phyloP scores from a whole-genome alignment of 2,888 invertebrate genomes.

The Stenodera caucasica region DNA sequence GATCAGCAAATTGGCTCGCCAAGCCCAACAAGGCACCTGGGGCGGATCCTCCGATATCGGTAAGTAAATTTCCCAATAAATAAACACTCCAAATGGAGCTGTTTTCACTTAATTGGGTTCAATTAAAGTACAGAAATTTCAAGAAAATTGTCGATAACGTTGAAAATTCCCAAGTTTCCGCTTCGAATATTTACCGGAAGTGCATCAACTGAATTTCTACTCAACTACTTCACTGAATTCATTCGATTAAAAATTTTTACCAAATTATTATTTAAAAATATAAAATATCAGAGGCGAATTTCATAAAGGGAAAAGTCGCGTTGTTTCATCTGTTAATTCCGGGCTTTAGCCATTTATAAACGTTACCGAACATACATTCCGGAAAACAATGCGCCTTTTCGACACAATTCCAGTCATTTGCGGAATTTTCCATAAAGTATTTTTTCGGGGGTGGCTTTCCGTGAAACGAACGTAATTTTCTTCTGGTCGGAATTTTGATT shows the following conservation, averaged over 20 bases:
- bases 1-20: constrained; percentile 81
- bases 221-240: constrained; percentile 26
- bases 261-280: constrained; percentile 48
- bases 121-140: background rate
- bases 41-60: constrained; percentile 89
- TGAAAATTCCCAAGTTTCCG: background rate
- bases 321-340: constrained; percentile 28
- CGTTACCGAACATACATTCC: constrained; percentile 28
- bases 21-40: constrained; percentile 89
- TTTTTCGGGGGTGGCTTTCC: background rate
- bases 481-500: constrained; percentile 25
- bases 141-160: background rate
- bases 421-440: too few relatives aligned
- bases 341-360: constrained; percentile 38
- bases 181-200: constrained; percentile 10
- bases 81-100: too few relatives aligned
- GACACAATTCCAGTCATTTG: too few relatives aligned
- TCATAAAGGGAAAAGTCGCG: constrained; percentile 33
- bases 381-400: constrained; percentile 13
- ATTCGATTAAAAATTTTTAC: constrained; percentile 44
- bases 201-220: constrained; percentile 14
- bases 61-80: too few relatives aligned
- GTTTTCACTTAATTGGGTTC: too few relatives aligned
- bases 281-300: too few relatives aligned
- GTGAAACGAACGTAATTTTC: constrained; percentile 20